These are phyloP conservation scores for Porphyrio hochstetteri DNA, from an alignment of 2,113 vertebrate genomes.

Conservation along the genomic window DNA sequence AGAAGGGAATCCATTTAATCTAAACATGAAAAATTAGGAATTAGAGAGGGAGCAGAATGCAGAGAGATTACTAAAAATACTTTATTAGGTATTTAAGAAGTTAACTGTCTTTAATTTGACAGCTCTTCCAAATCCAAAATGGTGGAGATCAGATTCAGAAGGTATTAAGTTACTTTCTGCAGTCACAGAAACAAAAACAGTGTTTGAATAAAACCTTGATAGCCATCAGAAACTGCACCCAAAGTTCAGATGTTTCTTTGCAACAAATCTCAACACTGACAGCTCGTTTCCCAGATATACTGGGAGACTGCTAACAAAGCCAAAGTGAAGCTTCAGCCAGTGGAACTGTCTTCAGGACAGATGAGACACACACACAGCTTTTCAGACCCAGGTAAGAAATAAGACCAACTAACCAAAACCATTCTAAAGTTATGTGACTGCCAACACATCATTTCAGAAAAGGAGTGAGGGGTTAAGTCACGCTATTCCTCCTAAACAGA, in stretches of 20 bases:
- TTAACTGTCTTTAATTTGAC: slow-evolving; percentile 11
- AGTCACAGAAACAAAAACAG: background rate
- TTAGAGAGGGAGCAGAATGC: background rate
- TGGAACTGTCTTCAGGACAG: background rate
- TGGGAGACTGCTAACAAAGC: background rate
- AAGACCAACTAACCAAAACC: background rate
- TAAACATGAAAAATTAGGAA: background rate
- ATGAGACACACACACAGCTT: background rate
- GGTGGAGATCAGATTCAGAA: slow-evolving; percentile 11
- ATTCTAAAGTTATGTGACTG: background rate
- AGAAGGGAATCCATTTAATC: background rate
- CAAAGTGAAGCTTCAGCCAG: background rate
- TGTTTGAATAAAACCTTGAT: slow-evolving; percentile 35
- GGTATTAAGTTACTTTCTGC: slow-evolving; percentile 17
- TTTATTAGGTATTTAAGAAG: slow-evolving; percentile 15
- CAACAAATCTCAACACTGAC: background rate
- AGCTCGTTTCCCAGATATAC: background rate
- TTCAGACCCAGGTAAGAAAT: background rate
- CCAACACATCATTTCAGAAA: background rate
- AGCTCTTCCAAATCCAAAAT: slow-evolving; percentile 1
- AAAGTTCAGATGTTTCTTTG: slow-evolving; percentile 24
- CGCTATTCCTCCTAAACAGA: background rate
- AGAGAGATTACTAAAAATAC: slow-evolving; percentile 5
- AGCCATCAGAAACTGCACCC: slow-evolving; percentile 9
- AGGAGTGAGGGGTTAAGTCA: background rate